Percentiles rank a stretch among this genome's conserved stretches.
These are phyloP conservation scores for Platycheirus rosarum DNA, from an alignment of 2,888 invertebrate species.

Conservation along the genomic window DNA sequence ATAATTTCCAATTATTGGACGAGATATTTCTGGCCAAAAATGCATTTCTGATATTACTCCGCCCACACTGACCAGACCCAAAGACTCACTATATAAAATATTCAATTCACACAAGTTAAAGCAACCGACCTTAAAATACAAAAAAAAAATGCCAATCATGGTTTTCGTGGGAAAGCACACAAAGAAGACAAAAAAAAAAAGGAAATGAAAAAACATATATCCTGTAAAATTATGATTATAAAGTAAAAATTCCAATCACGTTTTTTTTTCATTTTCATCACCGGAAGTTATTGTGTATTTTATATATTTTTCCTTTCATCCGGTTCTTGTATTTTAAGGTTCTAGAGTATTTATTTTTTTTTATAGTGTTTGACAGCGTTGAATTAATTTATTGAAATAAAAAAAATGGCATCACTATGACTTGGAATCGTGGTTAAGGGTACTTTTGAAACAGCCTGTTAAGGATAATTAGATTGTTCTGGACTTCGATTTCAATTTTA, in stretches of 20 bases:
- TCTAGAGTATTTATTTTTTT: neutral
- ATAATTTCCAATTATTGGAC: no score
- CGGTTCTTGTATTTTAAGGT: neutral
- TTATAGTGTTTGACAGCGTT: neutral
- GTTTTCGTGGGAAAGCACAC: neutral
- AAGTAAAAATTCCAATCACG: constrained; percentile 9
- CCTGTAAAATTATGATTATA: neutral
- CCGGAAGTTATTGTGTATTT: constrained; percentile 15
- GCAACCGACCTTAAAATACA: neutral
- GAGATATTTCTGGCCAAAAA: no score
- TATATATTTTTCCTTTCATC: constrained; percentile 3
- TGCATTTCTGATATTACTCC: no score
- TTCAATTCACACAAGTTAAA: no score
- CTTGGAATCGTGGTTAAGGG: neutral
- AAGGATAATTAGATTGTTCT: neutral
- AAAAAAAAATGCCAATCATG: neutral
- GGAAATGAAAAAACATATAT: neutral
- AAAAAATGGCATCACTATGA: neutral
- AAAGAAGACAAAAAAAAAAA: neutral
- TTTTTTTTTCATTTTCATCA: neutral
- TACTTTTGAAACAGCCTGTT: neutral
- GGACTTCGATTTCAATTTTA: no score
- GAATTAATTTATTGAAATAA: neutral
- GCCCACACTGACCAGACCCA: no score
- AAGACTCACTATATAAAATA: no score